These are phyloP conservation scores for Illadopsis cleaveri DNA, from an alignment of 2,113 vertebrate genomes.

Conservation along the genomic window DNA sequence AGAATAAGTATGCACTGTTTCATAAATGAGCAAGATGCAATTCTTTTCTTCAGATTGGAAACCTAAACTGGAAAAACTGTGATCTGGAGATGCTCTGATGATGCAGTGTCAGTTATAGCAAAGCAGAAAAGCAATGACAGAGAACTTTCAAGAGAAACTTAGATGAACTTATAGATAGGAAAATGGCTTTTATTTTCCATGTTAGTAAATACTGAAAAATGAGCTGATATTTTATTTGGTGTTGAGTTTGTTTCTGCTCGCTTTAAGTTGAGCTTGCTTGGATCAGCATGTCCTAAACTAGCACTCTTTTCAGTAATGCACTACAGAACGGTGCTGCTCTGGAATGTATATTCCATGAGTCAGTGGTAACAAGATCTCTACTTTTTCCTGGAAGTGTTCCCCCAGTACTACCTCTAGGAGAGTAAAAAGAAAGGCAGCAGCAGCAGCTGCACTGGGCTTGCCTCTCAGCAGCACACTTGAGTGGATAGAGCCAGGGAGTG, in stretches of 20 bases:
- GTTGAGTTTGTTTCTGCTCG: neutral
- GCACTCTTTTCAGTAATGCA: neutral
- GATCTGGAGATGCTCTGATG: neutral
- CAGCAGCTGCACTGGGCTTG: neutral
- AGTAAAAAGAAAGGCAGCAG: neutral
- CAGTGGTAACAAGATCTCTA: neutral
- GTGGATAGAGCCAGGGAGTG: neutral
- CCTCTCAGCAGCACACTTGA: fast-evolving
- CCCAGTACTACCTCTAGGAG: neutral
- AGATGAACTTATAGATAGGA: neutral
- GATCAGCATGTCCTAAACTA: neutral
- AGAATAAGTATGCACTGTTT: neutral
- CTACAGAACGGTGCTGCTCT: neutral
- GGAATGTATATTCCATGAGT: neutral
- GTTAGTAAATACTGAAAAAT: neutral
- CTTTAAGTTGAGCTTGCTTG: neutral
- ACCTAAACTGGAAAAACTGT: neutral
- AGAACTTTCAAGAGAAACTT: neutral
- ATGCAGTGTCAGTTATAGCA: neutral
- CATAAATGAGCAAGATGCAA: neutral
- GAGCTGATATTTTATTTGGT: neutral
- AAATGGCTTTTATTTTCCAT: neutral
- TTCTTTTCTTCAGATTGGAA: neutral
- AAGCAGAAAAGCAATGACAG: neutral
- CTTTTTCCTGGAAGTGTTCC: neutral